Base-by-base conservation (phyloP, 1,140 invertebrate species). In the Phymorhynchus buccinoides region DNA sequence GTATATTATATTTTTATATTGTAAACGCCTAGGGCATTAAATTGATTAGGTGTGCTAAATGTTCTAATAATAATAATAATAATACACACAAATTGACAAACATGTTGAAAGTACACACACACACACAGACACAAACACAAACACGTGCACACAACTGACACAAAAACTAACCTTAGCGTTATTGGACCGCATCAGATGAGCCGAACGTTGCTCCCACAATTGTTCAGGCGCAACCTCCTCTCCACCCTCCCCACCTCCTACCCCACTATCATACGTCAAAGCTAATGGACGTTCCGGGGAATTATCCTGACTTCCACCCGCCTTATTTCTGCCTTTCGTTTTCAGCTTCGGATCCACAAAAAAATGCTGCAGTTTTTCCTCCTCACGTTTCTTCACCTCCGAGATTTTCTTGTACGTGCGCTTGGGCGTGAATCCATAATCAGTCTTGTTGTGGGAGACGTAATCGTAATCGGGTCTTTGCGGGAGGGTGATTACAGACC, bases 121-220 rank as follows among this genome's bases (percentile, higher is more conserved):
- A 48, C 44, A 48, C 44, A 48, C 6, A 48, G 6, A 18, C 44
- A 48, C 44, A 48, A 9, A 18, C 18, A 18, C 18, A 18, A 48
- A 48, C 18, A 18, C 44, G 18, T 48, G 44, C 44, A 48, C 44
- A 48, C n/a, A n/a, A n/a, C n/a, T n/a, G n/a, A n/a, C n/a, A n/a
- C n/a, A n/a, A n/a, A n/a, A 9, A 52, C 48, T 52, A 18, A 52
- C 48, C 48, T 52, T 52, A 18, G 48, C 48, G 22, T 52, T 52
- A 88, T 85, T 62, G 22, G 80, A 32, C 18, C 30, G 80, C n/a
- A 68, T 82, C 27, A 89, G 85, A 3, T 83, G 73, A 39, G 86
- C 81, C 22, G 90, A 89, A 30, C 88, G 86, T 66, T 91, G 88
- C 37, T 87, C 89, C 91, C 91, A 92, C 12, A 91, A 68, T 32